Conservation (phyloP, 1,140 invertebrate genomes). For the Bombus confusus region DNA sequence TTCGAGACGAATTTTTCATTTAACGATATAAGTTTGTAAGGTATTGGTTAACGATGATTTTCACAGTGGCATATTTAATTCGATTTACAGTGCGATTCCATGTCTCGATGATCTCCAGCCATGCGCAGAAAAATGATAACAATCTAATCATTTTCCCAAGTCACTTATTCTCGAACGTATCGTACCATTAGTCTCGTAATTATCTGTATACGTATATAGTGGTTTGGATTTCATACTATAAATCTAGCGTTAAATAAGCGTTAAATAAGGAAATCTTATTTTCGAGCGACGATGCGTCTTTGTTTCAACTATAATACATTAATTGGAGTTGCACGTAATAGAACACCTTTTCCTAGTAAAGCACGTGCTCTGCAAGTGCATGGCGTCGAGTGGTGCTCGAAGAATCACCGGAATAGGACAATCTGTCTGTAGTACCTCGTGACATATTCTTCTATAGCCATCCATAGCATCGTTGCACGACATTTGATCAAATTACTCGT, state of each 20-base stretch:
- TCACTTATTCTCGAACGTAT: too few relatives aligned
- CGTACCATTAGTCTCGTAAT: too few relatives aligned
- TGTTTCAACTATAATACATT: not conserved
- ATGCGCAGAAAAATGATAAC: not conserved
- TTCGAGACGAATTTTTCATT: too few relatives aligned
- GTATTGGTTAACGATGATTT: too few relatives aligned
- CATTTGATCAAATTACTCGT: conserved; percentile 27
- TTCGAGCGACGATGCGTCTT: not conserved
- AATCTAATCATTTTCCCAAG: not conserved
- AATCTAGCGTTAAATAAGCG: not conserved
- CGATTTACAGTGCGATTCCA: not conserved
- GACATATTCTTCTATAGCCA: conserved; percentile 6
- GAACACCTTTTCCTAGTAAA: not conserved
- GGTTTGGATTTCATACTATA: not conserved
- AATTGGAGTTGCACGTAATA: not conserved
- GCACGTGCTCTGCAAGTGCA: not conserved
- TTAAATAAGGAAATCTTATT: not conserved
- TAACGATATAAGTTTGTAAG: too few relatives aligned
- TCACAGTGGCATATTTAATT: not conserved
- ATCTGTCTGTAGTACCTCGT: not conserved
- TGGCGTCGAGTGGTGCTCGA: conserved; percentile 2
- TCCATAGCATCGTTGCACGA: not conserved
- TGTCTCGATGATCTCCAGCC: not conserved
- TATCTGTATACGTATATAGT: too few relatives aligned
- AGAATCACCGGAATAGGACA: conserved; percentile 1